Evolutionary conservation across 2,113 vertebrate species (phyloP), one percentile per base, ranked within the genome.

Genomic region (Oreochromis tanganicae): DNA sequence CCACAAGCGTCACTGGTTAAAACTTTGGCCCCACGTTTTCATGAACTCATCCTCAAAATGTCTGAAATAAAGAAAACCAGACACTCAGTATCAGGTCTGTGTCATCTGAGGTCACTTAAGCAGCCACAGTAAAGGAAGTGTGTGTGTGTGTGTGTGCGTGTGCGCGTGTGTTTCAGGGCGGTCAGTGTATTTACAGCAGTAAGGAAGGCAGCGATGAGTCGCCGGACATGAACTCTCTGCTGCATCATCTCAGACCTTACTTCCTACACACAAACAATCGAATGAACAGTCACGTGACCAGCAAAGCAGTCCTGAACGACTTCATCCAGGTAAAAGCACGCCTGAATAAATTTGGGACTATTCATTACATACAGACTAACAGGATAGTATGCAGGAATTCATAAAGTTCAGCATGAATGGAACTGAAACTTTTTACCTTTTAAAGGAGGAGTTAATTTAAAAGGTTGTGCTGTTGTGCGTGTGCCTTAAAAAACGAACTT

Each of bases 121-220:
- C 68, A 73, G 68, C 68, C 38, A 73, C 21, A 46, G 13, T 46
- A 73, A 16, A 16, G 5, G 10, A 0, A 2, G 17, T 11, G 9
- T 17, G 16, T 19, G 5, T 32, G 14, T 88, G 16, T 79, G 11
- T 93, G 9, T 79, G 27, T 48, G 17, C 54, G 8, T 43, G 2
- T 88, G 16, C 66, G 14, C 91, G 10, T 89, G n/a, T 84, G 4
- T 59, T 79, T 75, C 89, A 99, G 99, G 99, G 98, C 0, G 99
- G 98, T 12, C 97, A 98, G 91, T 96, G 98, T 91, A 98, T 99
- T 43, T 99, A 98, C 87, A 98, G 98, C 93, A 98, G 98, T 85
- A 97, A 96, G 80, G 98, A 99, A 32, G 97, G 97, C 38, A 97
- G 96, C 17, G 97, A 98, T 61, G 96, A 96, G 1, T 94, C 94